phyloP scores from a whole-genome alignment of 2,797 vertebrate species.

The Cheirogaleus major region DNA sequence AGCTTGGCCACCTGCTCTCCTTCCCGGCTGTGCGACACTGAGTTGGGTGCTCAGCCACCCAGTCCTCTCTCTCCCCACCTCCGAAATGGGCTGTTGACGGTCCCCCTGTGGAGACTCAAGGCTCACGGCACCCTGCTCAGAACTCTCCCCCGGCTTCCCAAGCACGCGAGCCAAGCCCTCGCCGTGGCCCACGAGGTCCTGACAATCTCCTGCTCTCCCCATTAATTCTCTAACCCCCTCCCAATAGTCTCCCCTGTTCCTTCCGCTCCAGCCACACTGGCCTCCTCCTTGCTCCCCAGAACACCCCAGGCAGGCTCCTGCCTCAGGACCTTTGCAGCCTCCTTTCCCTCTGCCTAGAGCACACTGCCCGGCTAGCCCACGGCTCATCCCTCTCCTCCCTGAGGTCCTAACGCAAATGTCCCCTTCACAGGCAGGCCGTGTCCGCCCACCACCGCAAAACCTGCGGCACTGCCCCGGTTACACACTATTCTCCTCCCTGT shows the following conservation, averaged over 20 bases:
- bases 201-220: neutral
- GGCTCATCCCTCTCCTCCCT: neutral
- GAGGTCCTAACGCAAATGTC: neutral
- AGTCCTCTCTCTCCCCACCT: neutral
- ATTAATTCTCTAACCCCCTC: neutral
- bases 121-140: neutral
- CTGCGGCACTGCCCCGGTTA: too few relatives aligned
- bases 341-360: neutral
- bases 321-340: neutral
- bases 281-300: neutral
- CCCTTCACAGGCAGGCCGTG: neutral
- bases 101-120: neutral
- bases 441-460: neutral
- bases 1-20: neutral
- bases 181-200: neutral
- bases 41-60: too few relatives aligned
- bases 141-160: neutral
- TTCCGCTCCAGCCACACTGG: neutral
- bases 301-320: neutral
- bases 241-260: accelerated
- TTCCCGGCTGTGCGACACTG: neutral
- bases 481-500: too few relatives aligned
- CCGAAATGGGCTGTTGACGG: neutral
- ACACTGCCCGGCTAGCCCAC: accelerated
- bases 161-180: neutral